Conservation (phyloP, 2,797 vertebrate genomes). For the Ficedula albicollis region DNA sequence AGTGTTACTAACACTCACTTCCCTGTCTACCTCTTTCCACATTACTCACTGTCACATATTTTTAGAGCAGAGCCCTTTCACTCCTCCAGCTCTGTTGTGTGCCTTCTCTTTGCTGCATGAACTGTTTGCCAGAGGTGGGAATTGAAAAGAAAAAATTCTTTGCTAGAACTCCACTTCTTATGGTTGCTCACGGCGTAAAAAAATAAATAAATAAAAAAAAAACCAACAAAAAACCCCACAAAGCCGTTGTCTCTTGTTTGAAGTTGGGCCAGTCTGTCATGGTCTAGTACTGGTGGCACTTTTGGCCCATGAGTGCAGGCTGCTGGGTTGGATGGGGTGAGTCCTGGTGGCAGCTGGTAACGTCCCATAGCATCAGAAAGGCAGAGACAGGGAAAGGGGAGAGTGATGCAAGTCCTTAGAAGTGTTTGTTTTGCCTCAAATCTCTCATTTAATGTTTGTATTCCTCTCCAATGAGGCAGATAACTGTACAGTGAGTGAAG, state of each 20-base stretch:
- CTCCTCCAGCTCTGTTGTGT: neutral
- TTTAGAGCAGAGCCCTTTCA: neutral
- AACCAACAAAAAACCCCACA: neutral
- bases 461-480: neutral
- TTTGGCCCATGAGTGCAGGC: neutral
- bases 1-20: neutral
- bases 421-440: neutral
- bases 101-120: neutral
- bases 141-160: neutral
- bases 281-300: neutral
- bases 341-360: neutral
- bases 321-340: fast-evolving
- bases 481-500: neutral
- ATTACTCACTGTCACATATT: slow-evolving; percentile 13
- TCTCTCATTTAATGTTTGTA: neutral
- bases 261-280: neutral
- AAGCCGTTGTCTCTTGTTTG: neutral
- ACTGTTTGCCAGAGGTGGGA: neutral
- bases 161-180: neutral
- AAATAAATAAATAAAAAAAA: neutral
- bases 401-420: neutral
- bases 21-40: neutral
- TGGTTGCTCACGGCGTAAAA: fast-evolving
- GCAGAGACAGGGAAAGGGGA: neutral
- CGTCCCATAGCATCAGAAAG: neutral